These are phyloP conservation scores for Magallana gigas DNA, from an alignment of 1,140 invertebrate species.

Conservation along the genomic window DNA sequence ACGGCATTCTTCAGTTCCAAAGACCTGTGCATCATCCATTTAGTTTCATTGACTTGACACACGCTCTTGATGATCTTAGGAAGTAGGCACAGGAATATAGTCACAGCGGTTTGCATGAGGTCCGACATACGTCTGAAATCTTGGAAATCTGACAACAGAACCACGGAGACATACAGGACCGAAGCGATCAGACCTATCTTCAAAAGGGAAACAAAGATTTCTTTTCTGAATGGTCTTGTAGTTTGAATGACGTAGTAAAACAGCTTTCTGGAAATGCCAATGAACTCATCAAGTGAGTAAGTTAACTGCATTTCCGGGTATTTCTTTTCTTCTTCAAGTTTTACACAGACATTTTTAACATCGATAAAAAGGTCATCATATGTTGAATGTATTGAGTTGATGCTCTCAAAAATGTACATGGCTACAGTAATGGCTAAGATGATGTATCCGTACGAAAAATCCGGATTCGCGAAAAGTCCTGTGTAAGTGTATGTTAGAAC, in stretches of 20 bases:
- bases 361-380: constrained; percentile 42
- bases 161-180: constrained; percentile 43
- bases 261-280: constrained; percentile 27
- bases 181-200: constrained; percentile 41
- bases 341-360: constrained; percentile 30
- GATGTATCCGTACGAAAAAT: constrained; percentile 48
- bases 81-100: constrained; percentile 48
- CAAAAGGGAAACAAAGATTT: constrained; percentile 43
- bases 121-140: constrained; percentile 45
- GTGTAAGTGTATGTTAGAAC: constrained; percentile 50
- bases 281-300: constrained; percentile 26
- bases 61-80: constrained; percentile 48
- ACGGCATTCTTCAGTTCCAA: not conserved
- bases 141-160: constrained; percentile 45
- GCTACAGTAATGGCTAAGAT: constrained; percentile 47
- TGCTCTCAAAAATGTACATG: constrained; percentile 49
- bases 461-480: constrained; percentile 53
- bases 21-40: not conserved
- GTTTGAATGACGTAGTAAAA: constrained; percentile 40
- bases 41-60: constrained; percentile 36
- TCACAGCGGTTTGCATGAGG: constrained; percentile 44
- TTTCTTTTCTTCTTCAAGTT: not conserved
- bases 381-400: constrained; percentile 27
- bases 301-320: not conserved
- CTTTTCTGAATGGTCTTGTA: constrained; percentile 29